Conservation (phyloP, 64 coral and sea anemone species). For the Astreopora myriophthalma region DNA sequence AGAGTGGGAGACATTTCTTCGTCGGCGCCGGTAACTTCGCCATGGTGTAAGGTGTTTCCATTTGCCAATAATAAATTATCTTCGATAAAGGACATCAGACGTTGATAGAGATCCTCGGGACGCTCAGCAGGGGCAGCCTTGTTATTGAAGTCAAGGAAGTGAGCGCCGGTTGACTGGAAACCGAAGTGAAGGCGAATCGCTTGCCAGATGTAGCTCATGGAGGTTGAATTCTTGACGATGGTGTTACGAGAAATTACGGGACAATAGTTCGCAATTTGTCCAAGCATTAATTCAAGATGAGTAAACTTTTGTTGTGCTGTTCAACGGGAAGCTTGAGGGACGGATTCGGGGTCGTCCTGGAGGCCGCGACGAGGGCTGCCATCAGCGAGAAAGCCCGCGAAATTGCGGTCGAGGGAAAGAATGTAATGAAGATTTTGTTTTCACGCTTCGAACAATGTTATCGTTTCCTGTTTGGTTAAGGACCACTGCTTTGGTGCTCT, state of each 20-base stretch:
- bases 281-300: neutral
- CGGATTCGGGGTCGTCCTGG: neutral
- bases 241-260: neutral
- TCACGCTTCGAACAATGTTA: neutral
- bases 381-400: neutral
- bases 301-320: neutral
- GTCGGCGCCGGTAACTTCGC: neutral
- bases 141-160: neutral
- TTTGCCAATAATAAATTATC: neutral
- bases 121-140: neutral
- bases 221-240: neutral
- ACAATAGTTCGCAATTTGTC: neutral
- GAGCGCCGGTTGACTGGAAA: neutral
- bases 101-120: neutral
- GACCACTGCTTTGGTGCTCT: constrained; percentile 1
- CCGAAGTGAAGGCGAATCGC: neutral
- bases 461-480: neutral
- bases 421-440: neutral
- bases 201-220: neutral
- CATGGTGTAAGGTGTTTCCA: neutral
- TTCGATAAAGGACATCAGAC: neutral
- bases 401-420: neutral
- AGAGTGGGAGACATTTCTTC: neutral
- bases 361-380: neutral
- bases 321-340: neutral